These are phyloP conservation scores for Nerophis ophidion DNA, from an alignment of 2,113 vertebrate species.

Conservation along the genomic window DNA sequence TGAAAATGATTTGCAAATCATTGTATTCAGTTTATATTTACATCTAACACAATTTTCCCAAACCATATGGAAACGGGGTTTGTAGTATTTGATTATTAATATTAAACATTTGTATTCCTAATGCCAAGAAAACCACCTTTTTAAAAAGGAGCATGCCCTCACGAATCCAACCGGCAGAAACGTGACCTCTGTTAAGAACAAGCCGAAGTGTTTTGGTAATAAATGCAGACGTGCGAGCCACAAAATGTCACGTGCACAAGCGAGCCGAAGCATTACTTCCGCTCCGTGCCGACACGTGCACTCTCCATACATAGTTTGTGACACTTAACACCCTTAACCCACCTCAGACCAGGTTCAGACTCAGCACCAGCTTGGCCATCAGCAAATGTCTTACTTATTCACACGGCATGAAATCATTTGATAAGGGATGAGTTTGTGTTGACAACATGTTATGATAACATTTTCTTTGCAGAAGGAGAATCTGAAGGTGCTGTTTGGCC, in stretches of 20 bases:
- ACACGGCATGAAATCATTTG: slow-evolving; percentile 22
- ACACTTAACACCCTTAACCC: slow-evolving; percentile 39
- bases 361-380: slow-evolving; percentile 28
- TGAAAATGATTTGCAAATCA: no score
- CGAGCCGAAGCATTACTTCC: slow-evolving; percentile 30
- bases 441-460: slow-evolving; percentile 29
- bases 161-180: not conserved
- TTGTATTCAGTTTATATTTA: no score
- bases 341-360: slow-evolving; percentile 37
- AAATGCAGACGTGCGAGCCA: slow-evolving; percentile 17
- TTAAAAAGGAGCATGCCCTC: not conserved
- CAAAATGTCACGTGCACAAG: slow-evolving; percentile 15
- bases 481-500: slow-evolving; percentile 35
- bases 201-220: slow-evolving; percentile 5
- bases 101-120: no score
- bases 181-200: slow-evolving; percentile 5
- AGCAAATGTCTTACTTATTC: slow-evolving; percentile 49
- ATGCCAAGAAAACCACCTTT: no score
- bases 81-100: no score
- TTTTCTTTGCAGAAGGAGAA: slow-evolving; percentile 23
- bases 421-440: slow-evolving; percentile 9
- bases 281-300: slow-evolving; percentile 38
- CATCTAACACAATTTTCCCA: no score
- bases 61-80: no score
- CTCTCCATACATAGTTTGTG: slow-evolving; percentile 39